These are phyloP conservation scores for Drosophila mauritiana DNA, from an alignment of 1,140 invertebrate species.

Conservation along the genomic window DNA sequence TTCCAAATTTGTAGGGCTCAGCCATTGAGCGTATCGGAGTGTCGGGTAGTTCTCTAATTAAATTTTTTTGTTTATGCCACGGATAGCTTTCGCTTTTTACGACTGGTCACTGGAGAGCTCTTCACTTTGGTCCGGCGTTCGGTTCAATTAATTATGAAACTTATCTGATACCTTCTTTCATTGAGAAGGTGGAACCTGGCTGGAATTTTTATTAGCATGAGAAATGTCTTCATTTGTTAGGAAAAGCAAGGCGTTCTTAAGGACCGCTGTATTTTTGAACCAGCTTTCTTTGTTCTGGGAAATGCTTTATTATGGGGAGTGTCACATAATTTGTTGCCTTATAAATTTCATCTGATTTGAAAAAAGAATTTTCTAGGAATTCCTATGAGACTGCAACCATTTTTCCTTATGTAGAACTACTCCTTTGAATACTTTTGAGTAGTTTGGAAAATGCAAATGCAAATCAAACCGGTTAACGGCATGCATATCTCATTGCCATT, in stretches of 20 bases:
- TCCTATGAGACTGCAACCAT: background rate
- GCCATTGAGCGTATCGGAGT: constrained; percentile 60
- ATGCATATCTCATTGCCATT: constrained; percentile 30
- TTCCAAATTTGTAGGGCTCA: constrained; percentile 55
- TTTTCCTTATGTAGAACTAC: background rate
- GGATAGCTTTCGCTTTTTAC: constrained; percentile 66
- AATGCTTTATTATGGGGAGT: background rate
- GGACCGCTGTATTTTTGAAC: background rate
- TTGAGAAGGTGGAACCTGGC: background rate
- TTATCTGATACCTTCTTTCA: constrained; percentile 30
- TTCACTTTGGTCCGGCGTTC: constrained; percentile 25
- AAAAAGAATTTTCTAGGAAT: background rate
- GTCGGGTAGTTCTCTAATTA: constrained; percentile 65
- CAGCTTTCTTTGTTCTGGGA: background rate
- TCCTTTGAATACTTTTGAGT: constrained; percentile 1
- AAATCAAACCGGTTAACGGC: constrained; percentile 62
- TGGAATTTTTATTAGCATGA: constrained; percentile 5
- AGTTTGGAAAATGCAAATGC: constrained; percentile 36
- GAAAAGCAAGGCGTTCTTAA: background rate
- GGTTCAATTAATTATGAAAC: constrained; percentile 40
- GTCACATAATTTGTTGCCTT: background rate
- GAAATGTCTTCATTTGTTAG: constrained; percentile 17
- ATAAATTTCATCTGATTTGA: background rate
- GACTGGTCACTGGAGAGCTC: constrained; percentile 32
- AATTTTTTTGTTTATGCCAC: constrained; percentile 29